Conservation (phyloP, 2,888 invertebrate species). For the Argynnis bischoffii region DNA sequence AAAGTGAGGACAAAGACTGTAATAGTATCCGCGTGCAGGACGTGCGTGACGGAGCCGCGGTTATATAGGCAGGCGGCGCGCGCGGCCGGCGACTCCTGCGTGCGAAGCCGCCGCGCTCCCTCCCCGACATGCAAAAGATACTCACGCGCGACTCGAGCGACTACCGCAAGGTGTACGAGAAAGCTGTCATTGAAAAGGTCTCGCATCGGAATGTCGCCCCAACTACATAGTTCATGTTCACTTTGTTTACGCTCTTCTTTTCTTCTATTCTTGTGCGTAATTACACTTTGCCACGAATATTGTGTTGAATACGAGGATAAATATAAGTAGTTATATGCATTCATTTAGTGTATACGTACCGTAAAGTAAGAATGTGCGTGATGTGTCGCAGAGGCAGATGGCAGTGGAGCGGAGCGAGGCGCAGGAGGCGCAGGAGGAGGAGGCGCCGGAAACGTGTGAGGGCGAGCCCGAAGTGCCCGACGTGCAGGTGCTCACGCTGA, state of each 20-base stretch:
- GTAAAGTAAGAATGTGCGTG: conserved; percentile 14
- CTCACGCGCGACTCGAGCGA: conserved; percentile 58
- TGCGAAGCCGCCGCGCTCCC: conserved; percentile 8
- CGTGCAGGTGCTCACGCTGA: conserved; percentile 85
- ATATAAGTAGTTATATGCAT: no score
- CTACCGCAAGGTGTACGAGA: conserved; percentile 61
- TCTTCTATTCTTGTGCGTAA: conserved; percentile 9
- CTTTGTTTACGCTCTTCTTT: conserved; percentile 5
- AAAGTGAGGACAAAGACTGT: conserved; percentile 10
- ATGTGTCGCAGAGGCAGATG: conserved; percentile 65
- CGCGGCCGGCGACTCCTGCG: conserved; percentile 16
- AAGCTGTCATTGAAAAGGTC: conserved; percentile 63
- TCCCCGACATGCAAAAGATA: conserved; percentile 52
- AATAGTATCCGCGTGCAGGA: not conserved
- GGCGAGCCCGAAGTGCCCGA: conserved; percentile 51
- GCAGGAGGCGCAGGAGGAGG: conserved; percentile 37
- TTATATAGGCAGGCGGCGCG: conserved; percentile 18
- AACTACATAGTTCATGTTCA: conserved; percentile 10
- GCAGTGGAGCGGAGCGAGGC: conserved; percentile 58
- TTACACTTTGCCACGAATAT: not conserved
- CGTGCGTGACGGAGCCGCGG: not conserved
- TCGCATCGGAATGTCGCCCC: not conserved
- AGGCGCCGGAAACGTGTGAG: conserved; percentile 24
- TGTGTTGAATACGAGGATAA: not conserved
- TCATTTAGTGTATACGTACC: no score